Base-by-base conservation (phyloP, 2,888 invertebrate species). In the Eilema depressum region DNA sequence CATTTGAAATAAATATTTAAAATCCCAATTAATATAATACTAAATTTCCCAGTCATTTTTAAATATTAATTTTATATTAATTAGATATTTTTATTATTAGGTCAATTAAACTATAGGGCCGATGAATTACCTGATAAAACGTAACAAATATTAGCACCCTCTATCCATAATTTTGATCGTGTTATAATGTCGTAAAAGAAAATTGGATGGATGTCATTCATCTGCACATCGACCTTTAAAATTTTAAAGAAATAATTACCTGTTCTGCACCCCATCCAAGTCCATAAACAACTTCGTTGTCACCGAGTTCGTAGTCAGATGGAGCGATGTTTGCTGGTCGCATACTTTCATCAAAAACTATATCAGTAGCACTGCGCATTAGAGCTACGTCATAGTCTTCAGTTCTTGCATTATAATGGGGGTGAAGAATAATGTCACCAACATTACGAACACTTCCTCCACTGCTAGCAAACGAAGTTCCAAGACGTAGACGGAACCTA, bases 321-420 rank as follows among this genome's bases (percentile, higher is more conserved):
- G 88, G 87, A 57, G 91, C 88, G 25, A 91, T 86, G 20, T 74
- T 73, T 23, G 70, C 90, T 0, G 86, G 69, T 3, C 75, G 72
- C 0, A 85, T 83, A n/a, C 64, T 67, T 33, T 79, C 83, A 60
- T 68, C 83, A 1, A 59, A 41, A 2, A 23, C 37, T 26, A 67
- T 60, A 47, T 60, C 28, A 17, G n/a, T n/a, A n/a, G 60, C 26
- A 14, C 41, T 75, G 17, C 84, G 88, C 33, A 94, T 23, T 3
- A 95, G 75, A 12, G 90, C 87, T n/a, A 95, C 75, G 71, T 95
- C 95, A 71, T 86, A 87, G 56, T 87, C 83, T 0, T 75, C 20
- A 2, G 77, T 84, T 0, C n/a, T 0, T 0, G 57, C 1, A 72
- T 90, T 86, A 84, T 88, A 96, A 57, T 75, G 69, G 0, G 87